Percentiles rank a stretch among this genome's conserved stretches.
Conservation (phyloP, 2,888 invertebrate genomes). For the Tromatobia lineatoria region DNA sequence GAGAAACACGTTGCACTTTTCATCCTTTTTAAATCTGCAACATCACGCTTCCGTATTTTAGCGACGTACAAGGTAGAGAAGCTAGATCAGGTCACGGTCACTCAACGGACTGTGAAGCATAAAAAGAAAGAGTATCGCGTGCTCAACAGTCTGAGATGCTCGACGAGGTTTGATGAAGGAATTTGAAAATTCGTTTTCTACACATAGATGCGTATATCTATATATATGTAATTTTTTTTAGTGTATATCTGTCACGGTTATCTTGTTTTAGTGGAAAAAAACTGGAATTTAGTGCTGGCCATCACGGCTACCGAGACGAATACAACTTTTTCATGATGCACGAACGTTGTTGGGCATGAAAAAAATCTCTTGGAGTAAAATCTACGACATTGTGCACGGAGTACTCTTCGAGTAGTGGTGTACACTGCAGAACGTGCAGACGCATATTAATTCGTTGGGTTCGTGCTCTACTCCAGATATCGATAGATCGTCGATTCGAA, state of each 20-base stretch:
- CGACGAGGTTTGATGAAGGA: neutral
- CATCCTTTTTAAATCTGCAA: neutral
- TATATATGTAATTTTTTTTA: neutral
- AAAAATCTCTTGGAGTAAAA: slow-evolving; percentile 7
- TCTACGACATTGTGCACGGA: neutral
- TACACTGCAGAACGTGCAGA: slow-evolving; percentile 44
- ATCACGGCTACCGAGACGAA: slow-evolving; percentile 13
- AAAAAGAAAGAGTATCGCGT: slow-evolving; percentile 15
- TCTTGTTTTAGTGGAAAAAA: slow-evolving; percentile 8
- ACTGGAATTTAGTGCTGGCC: neutral
- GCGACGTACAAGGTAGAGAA: neutral
- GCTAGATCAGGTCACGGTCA: slow-evolving; percentile 5
- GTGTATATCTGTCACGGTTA: slow-evolving; percentile 18
- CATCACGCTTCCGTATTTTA: neutral
- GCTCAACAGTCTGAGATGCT: neutral
- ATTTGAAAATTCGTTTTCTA: neutral
- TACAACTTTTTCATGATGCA: slow-evolving; percentile 6
- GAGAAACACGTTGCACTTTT: neutral
- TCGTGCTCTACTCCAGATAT: slow-evolving; percentile 46
- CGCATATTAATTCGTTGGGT: slow-evolving; percentile 55
- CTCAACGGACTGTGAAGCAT: neutral
- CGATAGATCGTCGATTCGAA: slow-evolving; percentile 12
- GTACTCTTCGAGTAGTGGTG: slow-evolving; percentile 5
- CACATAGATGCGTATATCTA: neutral
- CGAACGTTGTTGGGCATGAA: slow-evolving; percentile 4